These are phyloP conservation scores for Cotesia congregata DNA, from an alignment of 2,888 invertebrate genomes.

Conservation along the genomic window DNA sequence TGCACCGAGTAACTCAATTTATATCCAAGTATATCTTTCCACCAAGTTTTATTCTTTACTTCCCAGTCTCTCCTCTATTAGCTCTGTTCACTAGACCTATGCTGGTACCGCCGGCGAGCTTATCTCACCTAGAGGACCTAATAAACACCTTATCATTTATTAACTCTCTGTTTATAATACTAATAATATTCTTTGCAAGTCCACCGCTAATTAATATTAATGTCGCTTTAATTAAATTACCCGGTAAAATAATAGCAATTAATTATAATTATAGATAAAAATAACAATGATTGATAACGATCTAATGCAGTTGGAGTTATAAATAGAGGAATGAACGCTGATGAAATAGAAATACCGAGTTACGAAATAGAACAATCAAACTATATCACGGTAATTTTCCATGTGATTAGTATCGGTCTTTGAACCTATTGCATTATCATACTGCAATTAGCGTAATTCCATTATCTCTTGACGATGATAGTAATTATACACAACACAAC, in stretches of 20 bases:
- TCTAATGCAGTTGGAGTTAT: background rate
- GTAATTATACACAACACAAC: background rate
- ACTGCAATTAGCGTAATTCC: conserved; percentile 52
- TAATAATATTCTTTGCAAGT: background rate
- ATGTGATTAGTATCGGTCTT: conserved; percentile 54
- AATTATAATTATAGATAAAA: background rate
- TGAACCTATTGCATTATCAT: conserved; percentile 56
- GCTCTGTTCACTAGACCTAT: background rate
- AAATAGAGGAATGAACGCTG: background rate
- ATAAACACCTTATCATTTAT: background rate
- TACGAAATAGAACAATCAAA: conserved; percentile 36
- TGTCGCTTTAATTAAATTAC: background rate
- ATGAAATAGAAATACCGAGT: conserved; percentile 11
- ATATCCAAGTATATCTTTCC: conserved; percentile 38
- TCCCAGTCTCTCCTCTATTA: background rate
- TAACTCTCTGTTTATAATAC: background rate
- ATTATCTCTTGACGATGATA: conserved; percentile 40
- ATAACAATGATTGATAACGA: background rate
- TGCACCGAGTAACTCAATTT: conserved; percentile 58
- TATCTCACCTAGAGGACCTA: background rate
- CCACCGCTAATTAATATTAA: background rate
- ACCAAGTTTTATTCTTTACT: conserved; percentile 3
- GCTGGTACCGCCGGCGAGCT: background rate
- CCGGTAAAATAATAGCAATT: too few species aligned
- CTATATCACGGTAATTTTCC: conserved; percentile 53